Percentiles rank a stretch among this genome's conserved stretches.
phyloP scores from a whole-genome alignment of 2,888 invertebrate genomes.

The Lasioglossum pauxillum region DNA sequence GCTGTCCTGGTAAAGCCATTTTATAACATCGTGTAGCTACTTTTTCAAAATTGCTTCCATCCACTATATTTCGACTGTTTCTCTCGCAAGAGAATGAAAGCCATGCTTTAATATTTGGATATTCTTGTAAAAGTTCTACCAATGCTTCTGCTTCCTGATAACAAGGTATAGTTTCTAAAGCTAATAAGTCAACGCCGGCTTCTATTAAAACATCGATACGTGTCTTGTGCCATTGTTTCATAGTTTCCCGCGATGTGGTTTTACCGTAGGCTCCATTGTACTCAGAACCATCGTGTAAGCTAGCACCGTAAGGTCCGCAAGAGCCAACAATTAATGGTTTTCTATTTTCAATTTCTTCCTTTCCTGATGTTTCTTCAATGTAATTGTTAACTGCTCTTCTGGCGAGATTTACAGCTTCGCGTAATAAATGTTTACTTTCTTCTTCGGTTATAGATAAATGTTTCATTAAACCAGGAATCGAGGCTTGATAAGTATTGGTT shows the following conservation, averaged over 20 bases:
- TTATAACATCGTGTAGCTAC: conserved; percentile 89
- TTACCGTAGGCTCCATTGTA: conserved; percentile 94
- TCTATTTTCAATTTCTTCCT: conserved; percentile 66
- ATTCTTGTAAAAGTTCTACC: conserved; percentile 91
- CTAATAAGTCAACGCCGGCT: conserved; percentile 93
- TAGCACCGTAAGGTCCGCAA: conserved; percentile 97
- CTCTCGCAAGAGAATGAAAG: conserved; percentile 92
- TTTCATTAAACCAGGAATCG: conserved; percentile 87
- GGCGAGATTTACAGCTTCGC: conserved; percentile 90
- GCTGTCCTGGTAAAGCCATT: conserved; percentile 87
- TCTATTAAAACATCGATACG: conserved; percentile 92
- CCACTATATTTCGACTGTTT: conserved; percentile 89
- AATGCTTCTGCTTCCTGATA: conserved; percentile 93
- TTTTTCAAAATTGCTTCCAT: conserved; percentile 92
- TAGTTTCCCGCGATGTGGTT: conserved; percentile 87
- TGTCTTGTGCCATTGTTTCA: conserved; percentile 94
- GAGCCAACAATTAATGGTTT: conserved; percentile 92
- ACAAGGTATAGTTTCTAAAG: conserved; percentile 97
- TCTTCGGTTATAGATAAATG: conserved; percentile 89
- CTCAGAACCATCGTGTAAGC: conserved; percentile 95
- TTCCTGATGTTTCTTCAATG: conserved; percentile 67
- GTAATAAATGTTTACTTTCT: conserved; percentile 86
- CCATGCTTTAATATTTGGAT: conserved; percentile 93
- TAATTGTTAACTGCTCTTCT: conserved; percentile 88
- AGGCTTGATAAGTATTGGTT: conserved; percentile 84